phyloP scores from a whole-genome alignment of 2,113 vertebrate genomes.

The Oceanodroma tethys region DNA sequence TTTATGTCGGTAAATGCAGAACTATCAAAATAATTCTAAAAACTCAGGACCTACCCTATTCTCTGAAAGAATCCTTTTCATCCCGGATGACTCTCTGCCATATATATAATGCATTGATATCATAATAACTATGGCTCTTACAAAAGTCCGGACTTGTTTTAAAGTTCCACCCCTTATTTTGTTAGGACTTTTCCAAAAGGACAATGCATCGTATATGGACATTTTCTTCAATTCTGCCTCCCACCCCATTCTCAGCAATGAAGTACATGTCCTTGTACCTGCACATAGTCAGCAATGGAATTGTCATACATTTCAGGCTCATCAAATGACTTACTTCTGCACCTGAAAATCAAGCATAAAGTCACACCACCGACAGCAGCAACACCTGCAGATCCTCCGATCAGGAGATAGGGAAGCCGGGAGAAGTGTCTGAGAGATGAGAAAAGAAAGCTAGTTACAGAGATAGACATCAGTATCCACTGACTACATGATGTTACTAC shows the following conservation, averaged over 20 bases:
- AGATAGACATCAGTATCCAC: background rate
- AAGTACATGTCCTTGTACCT: background rate
- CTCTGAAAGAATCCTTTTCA: background rate
- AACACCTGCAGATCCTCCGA: background rate
- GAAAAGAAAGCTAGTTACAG: background rate
- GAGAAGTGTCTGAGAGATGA: background rate
- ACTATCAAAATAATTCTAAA: background rate
- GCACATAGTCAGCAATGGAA: background rate
- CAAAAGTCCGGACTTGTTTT: background rate
- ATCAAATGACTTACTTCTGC: slow-evolving; percentile 1
- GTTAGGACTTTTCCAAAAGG: background rate
- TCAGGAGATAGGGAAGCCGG: background rate
- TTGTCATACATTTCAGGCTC: background rate
- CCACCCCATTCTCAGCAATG: background rate
- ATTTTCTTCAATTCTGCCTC: background rate
- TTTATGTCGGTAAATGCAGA: background rate
- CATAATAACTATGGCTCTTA: background rate
- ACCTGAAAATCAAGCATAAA: background rate
- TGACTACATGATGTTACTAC: background rate
- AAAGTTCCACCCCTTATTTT: background rate
- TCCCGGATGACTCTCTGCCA: background rate
- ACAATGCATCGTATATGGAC: background rate
- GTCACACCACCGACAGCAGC: background rate
- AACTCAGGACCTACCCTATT: background rate
- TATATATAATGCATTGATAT: background rate